These are phyloP conservation scores for Galaxea fascicularis DNA, from an alignment of 92 coral and sea anemone species.

Conservation along the genomic window DNA sequence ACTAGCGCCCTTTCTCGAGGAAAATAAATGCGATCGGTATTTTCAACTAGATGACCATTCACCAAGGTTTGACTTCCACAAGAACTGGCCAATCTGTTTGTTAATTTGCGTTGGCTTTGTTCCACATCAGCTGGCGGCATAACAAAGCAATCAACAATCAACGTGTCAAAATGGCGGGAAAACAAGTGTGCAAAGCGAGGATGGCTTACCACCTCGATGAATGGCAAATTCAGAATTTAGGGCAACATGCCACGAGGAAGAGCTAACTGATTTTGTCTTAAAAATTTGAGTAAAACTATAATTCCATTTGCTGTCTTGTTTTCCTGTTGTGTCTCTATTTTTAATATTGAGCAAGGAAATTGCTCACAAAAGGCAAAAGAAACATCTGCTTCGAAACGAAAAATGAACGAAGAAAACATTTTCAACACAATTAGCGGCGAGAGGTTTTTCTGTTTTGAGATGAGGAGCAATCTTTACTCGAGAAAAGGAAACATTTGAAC, in stretches of 20 bases:
- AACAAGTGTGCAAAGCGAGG: slow-evolving; percentile 15
- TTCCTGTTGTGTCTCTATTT: slow-evolving; percentile 19
- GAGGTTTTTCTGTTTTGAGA: neutral
- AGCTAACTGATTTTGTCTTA: neutral
- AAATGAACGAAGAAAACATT: slow-evolving; percentile 42
- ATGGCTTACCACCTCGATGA: neutral
- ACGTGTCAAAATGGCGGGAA: slow-evolving; percentile 53
- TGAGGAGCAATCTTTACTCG: neutral
- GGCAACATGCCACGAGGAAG: neutral
- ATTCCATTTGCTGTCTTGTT: neutral
- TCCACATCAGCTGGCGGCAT: slow-evolving; percentile 36
- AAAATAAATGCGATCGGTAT: neutral
- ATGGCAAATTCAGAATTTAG: neutral
- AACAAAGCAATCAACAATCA: slow-evolving; percentile 32
- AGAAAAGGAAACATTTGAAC: neutral
- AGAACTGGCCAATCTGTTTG: slow-evolving; percentile 41
- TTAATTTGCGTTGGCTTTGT: slow-evolving; percentile 34
- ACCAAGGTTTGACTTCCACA: slow-evolving; percentile 4
- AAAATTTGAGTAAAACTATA: neutral
- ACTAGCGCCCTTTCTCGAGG: neutral
- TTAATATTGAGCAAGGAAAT: slow-evolving; percentile 35
- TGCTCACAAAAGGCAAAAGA: slow-evolving; percentile 21
- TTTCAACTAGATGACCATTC: slow-evolving; percentile 18
- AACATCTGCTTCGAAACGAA: slow-evolving; percentile 42
- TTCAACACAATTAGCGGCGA: slow-evolving; percentile 21